Conservation (phyloP, 2,797 vertebrate species). For the Poeciliopsis gracilis region DNA sequence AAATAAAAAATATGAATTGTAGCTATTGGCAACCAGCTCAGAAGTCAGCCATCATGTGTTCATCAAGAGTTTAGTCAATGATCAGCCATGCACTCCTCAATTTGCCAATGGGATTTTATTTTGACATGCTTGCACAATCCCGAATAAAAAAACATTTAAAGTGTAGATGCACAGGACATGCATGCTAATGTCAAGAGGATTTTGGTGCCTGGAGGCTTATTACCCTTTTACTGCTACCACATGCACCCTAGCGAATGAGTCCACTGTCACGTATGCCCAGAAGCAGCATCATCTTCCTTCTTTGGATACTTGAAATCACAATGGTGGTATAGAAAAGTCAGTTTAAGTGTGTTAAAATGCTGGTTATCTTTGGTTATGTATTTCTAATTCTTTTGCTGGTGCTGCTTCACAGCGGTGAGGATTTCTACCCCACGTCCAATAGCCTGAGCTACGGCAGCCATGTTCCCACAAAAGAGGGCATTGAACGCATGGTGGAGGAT, state of each 20-base stretch:
- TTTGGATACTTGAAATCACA: slow-evolving; percentile 29
- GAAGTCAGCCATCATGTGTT: slow-evolving; percentile 62
- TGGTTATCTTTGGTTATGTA: slow-evolving; percentile 43
- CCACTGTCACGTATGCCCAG: slow-evolving; percentile 26
- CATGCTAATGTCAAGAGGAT: slow-evolving; percentile 24
- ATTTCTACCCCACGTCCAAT: slow-evolving; percentile 93
- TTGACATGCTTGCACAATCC: slow-evolving; percentile 15
- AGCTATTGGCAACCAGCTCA: slow-evolving; percentile 23
- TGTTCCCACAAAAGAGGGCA: slow-evolving; percentile 87
- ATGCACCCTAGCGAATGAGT: slow-evolving; percentile 51
- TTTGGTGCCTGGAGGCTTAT: slow-evolving; percentile 36
- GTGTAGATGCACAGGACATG: slow-evolving; percentile 12
- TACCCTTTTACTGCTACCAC: slow-evolving; percentile 23
- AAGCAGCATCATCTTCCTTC: slow-evolving; percentile 16
- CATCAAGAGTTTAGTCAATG: slow-evolving; percentile 58
- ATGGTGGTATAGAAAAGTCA: slow-evolving; percentile 47
- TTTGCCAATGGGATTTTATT: slow-evolving; percentile 31
- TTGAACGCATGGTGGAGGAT: slow-evolving; percentile 94
- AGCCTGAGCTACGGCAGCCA: slow-evolving; percentile 95
- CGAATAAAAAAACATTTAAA: slow-evolving; percentile 14
- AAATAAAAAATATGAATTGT: slow-evolving; percentile 41
- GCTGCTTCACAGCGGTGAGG: slow-evolving; percentile 84
- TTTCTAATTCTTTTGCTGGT: slow-evolving; percentile 52
- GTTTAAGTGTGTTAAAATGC: slow-evolving; percentile 31
- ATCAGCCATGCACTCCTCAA: background rate